phyloP scores from a whole-genome alignment of 2,888 invertebrate genomes.

The Xestia ashworthii region DNA sequence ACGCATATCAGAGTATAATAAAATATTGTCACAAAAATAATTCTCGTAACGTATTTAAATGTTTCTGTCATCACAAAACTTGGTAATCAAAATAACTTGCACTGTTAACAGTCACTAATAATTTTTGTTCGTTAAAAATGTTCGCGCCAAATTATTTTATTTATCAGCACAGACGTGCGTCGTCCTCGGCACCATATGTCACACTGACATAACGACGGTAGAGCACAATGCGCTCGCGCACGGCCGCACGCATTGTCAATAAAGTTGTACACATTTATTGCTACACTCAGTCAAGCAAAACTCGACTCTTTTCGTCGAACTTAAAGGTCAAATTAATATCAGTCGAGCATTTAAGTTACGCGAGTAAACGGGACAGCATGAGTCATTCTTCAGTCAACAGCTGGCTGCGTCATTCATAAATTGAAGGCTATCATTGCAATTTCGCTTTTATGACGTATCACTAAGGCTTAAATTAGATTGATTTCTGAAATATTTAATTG shows the following conservation, averaged over 20 bases:
- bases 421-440: constrained; percentile 64
- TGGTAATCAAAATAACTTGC: constrained; percentile 47
- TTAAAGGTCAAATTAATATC: constrained; percentile 38
- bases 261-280: constrained; percentile 70
- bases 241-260: constrained; percentile 82
- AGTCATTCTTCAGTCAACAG: constrained; percentile 82
- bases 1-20: constrained; percentile 83
- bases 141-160: constrained; percentile 73
- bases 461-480: constrained; percentile 71
- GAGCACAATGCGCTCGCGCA: constrained; percentile 85
- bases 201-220: constrained; percentile 81
- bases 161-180: constrained; percentile 68
- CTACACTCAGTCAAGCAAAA: constrained; percentile 40
- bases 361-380: constrained; percentile 79
- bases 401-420: constrained; percentile 86
- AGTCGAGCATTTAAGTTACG: constrained; percentile 38
- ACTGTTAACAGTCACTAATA: constrained; percentile 47
- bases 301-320: constrained; percentile 9
- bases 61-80: constrained; percentile 84
- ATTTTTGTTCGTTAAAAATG: constrained; percentile 47
- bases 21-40: constrained; percentile 81
- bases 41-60: constrained; percentile 79
- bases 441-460: constrained; percentile 68
- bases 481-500: constrained; percentile 51
- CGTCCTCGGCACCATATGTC: constrained; percentile 70